These are phyloP conservation scores for Lagocephalus sceleratus DNA, from an alignment of 2,797 vertebrate species.

Conservation along the genomic window DNA sequence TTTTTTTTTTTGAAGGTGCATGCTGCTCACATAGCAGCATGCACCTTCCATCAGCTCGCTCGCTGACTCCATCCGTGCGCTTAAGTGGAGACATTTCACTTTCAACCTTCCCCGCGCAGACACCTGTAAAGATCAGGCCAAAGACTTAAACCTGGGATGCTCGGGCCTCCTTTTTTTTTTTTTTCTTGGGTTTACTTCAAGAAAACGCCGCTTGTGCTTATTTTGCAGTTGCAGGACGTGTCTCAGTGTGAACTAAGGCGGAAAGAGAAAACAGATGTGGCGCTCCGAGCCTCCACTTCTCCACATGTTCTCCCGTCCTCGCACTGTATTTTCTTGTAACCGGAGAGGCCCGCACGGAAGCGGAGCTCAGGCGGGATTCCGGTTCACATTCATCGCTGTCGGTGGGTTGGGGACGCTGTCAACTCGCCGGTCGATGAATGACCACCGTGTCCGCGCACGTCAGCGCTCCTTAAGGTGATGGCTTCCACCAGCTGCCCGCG, in stretches of 20 bases:
- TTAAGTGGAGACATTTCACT: too few relatives aligned
- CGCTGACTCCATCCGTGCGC: too few relatives aligned
- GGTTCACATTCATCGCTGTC: conserved; percentile 99
- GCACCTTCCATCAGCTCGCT: neutral
- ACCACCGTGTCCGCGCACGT: conserved; percentile 78
- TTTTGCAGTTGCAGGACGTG: neutral
- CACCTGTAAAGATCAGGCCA: neutral
- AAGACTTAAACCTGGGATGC: neutral
- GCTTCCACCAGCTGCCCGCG: conserved; percentile 1
- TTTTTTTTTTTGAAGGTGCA: too few relatives aligned
- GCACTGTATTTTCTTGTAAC: neutral
- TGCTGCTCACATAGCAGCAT: neutral
- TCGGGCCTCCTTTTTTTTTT: neutral
- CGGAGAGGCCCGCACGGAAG: neutral
- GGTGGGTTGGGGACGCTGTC: conserved; percentile 86
- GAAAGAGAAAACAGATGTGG: too few relatives aligned
- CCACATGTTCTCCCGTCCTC: neutral
- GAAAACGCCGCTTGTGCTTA: neutral
- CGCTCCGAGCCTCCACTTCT: neutral
- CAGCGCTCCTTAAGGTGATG: neutral
- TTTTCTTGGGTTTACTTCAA: neutral
- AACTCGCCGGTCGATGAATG: conserved; percentile 97
- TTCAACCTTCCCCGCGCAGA: too few relatives aligned
- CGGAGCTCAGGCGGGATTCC: conserved; percentile 43
- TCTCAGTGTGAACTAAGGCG: neutral